Conservation (phyloP, 2,888 invertebrate species). For the Achlya flavicornis region DNA sequence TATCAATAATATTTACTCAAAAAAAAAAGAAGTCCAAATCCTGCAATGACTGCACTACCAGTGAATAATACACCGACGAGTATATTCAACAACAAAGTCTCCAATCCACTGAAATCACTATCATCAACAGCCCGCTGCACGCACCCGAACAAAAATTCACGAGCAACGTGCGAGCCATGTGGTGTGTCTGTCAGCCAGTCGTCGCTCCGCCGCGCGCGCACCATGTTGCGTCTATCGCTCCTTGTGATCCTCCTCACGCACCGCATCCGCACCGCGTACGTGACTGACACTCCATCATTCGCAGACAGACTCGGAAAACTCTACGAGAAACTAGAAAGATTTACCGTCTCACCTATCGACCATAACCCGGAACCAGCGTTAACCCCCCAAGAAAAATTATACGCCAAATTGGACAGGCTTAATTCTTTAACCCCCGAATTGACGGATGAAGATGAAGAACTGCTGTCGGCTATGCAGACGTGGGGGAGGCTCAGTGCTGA, state of each 20-base stretch:
- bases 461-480: constrained; percentile 63
- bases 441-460: constrained; percentile 67
- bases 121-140: background rate
- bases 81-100: background rate
- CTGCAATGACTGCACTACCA: too few relatives aligned
- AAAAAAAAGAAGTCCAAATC: too few relatives aligned
- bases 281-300: constrained; percentile 63
- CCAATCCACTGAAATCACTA: background rate
- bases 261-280: constrained; percentile 58
- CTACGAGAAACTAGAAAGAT: constrained; percentile 65
- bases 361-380: constrained; percentile 25
- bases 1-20: too few relatives aligned
- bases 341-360: constrained; percentile 46
- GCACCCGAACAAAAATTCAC: constrained; percentile 13
- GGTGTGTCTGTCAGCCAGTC: constrained; percentile 47
- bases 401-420: constrained; percentile 63
- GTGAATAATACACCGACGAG: background rate
- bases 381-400: constrained; percentile 47
- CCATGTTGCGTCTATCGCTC: constrained; percentile 62
- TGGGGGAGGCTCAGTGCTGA: constrained; percentile 64
- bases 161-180: constrained; percentile 40
- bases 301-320: constrained; percentile 61
- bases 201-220: constrained; percentile 53
- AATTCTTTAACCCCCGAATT: constrained; percentile 59
- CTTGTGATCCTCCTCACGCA: constrained; percentile 56